Evolutionary conservation across 2,113 vertebrate genomes (phyloP), one percentile per base, ranked within the genome.

Genomic region (Oophaga pumilio): DNA sequence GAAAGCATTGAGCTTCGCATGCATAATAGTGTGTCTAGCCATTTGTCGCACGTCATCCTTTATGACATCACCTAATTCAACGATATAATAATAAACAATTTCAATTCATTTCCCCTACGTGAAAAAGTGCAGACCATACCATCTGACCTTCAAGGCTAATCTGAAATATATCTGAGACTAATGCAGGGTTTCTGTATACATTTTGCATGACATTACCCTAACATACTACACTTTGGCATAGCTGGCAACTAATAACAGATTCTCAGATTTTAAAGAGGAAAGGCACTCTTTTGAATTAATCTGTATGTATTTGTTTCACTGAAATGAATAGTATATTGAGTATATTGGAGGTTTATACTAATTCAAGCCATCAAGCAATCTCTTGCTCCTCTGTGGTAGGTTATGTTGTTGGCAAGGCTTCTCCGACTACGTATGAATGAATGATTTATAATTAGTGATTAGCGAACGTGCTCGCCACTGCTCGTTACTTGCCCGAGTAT

Each of bases 11-110:
- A 43, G 28, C 56, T 74, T 73, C 56, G 1, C 20, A 85, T 85
- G 33, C 69, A n/a, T 59, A 76, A 85, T 85, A 33, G 71, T 26
- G 52, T 76, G 69, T 59, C 56, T 52, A 28, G 83, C 83, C 69
- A 57, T 33, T 74, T 56, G 50, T 85, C 83, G 33, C 73, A 85
- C 76, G 84, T 85, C 84, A 85, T 85, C 69, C 26, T n/a, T 59
- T 60, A 85, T 85, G 84, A 85, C 56, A 49, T 85, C 69, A 85
- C 53, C 71, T 73, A 85, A 73, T 59, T 85, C 26, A 43, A 33
- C 56, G n/a, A 20, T 74, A 60, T 76, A 76, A 85, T 85, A 76
- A 52, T 76, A 85, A 76, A 59, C 56, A 73, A 64, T 59, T 71
- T 18, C 8, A 84, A 73, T 64, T 17, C 76, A 77, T 86, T 77